These are phyloP conservation scores for Amphiprion percula DNA, from an alignment of 2,113 vertebrate species.

Conservation along the genomic window DNA sequence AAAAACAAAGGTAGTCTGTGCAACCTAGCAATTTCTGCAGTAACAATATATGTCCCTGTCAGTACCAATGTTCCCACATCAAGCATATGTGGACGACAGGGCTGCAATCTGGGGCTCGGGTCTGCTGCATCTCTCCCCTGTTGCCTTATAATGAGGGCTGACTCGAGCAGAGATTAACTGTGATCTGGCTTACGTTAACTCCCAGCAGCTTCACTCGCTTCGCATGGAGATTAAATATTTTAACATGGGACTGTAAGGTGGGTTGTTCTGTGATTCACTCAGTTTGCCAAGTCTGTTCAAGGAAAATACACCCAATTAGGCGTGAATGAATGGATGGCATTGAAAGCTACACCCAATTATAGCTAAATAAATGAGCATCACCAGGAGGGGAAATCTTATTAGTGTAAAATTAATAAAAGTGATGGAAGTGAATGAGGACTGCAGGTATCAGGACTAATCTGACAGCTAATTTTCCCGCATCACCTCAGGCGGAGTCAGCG, in stretches of 20 bases:
- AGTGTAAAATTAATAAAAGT: conserved; percentile 36
- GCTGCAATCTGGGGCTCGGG: conserved; percentile 65
- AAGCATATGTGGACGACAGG: conserved; percentile 67
- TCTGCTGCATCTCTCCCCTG: conserved; percentile 79
- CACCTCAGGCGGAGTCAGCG: not conserved
- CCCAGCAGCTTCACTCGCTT: conserved; percentile 47
- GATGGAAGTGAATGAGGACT: conserved; percentile 1
- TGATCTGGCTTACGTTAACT: conserved; percentile 81
- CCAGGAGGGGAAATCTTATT: conserved; percentile 36
- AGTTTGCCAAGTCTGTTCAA: conserved; percentile 32
- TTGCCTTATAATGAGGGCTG: conserved; percentile 76
- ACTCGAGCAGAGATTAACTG: conserved; percentile 76
- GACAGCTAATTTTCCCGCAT: conserved; percentile 6
- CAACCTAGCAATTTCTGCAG: conserved; percentile 44
- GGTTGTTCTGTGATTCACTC: conserved; percentile 32
- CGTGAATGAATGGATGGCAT: conserved; percentile 44
- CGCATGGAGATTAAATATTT: conserved; percentile 68
- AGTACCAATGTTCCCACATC: conserved; percentile 76
- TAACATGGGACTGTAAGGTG: conserved; percentile 45
- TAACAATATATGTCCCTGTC: conserved; percentile 74
- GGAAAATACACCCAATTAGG: conserved; percentile 50
- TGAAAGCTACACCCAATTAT: conserved; percentile 45
- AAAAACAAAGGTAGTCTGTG: conserved; percentile 66
- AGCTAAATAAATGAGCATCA: conserved; percentile 30
- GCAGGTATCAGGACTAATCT: not conserved